phyloP scores from a whole-genome alignment of 2,888 invertebrate genomes.

The Dolichomitus sp. region DNA sequence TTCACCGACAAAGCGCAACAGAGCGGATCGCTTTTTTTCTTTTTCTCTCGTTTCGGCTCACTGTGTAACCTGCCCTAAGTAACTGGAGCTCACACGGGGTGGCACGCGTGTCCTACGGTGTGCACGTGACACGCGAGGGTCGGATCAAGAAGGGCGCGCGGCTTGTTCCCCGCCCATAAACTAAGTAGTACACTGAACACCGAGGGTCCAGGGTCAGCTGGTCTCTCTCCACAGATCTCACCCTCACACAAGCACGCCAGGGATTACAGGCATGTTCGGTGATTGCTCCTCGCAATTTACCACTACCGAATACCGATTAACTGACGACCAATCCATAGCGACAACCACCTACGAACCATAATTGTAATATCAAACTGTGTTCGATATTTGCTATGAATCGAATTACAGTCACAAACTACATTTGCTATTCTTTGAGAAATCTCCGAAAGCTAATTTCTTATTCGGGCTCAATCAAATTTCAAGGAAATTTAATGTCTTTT shows the following conservation, averaged over 20 bases:
- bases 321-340: conserved; percentile 61
- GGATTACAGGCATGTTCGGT: conserved; percentile 81
- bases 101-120: conserved; percentile 76
- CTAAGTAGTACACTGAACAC: conserved; percentile 75
- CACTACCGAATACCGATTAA: conserved; percentile 80
- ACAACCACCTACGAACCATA: conserved; percentile 8
- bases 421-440: too few species aligned
- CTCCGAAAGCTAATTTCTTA: too few species aligned
- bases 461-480: too few species aligned
- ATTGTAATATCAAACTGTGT: conserved; percentile 26
- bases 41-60: background rate
- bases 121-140: conserved; percentile 81
- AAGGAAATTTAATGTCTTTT: too few species aligned
- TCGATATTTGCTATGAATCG: conserved; percentile 13
- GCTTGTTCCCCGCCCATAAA: conserved; percentile 73
- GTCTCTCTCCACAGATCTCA: conserved; percentile 12
- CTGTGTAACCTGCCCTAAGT: conserved; percentile 71
- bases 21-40: conserved; percentile 25
- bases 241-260: conserved; percentile 66
- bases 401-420: background rate
- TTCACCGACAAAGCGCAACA: conserved; percentile 60
- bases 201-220: conserved; percentile 68
- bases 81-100: conserved; percentile 75
- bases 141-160: conserved; percentile 51
- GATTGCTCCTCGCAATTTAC: conserved; percentile 83